These are phyloP conservation scores for Lepus americanus DNA, from an alignment of 2,113 vertebrate species.

Conservation along the genomic window DNA sequence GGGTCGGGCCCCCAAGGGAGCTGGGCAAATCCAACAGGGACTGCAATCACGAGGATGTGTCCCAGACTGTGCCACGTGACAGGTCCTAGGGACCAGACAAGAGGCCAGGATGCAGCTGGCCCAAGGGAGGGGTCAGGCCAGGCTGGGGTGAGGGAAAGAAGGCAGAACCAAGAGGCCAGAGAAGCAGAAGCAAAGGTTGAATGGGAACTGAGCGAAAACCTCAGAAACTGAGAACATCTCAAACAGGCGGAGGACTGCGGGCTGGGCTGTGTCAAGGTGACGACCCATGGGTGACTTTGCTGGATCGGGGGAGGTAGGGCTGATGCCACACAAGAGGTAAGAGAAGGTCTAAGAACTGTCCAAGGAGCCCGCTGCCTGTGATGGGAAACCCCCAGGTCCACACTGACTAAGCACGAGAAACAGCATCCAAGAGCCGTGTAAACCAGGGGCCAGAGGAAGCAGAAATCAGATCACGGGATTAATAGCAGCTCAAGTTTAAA, in stretches of 20 bases:
- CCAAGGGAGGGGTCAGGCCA: neutral
- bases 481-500: neutral
- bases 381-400: neutral
- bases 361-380: neutral
- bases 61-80: neutral
- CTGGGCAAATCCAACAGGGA: neutral
- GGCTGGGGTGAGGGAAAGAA: neutral
- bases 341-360: neutral
- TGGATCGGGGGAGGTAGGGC: fast-evolving
- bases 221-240: neutral
- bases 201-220: neutral
- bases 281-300: neutral
- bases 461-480: constrained; percentile 37
- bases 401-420: neutral
- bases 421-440: neutral
- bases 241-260: neutral
- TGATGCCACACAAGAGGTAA: fast-evolving
- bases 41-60: neutral
- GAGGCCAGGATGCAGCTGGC: neutral
- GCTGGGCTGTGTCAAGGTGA: neutral
- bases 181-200: neutral
- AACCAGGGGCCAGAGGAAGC: neutral
- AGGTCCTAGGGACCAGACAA: neutral
- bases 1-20: neutral
- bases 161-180: neutral